Base-by-base conservation (phyloP, 2,888 invertebrate species). In the Pogonocherus hispidulus region DNA sequence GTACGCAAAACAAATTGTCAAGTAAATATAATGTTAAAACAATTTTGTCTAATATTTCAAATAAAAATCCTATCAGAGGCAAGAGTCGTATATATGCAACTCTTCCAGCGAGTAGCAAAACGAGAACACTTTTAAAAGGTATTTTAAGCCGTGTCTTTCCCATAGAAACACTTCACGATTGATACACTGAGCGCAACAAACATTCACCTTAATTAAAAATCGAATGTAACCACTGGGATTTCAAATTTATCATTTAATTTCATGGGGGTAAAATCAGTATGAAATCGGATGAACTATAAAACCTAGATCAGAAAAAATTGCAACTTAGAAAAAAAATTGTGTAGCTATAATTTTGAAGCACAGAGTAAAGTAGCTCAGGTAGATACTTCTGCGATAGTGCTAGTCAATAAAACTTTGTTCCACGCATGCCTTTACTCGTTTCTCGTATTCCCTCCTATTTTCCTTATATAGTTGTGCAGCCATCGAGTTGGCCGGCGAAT, bases 391-490 rank as follows among this genome's bases (percentile, higher is more conserved):
- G 66, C 66, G 55, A 66, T 46, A 35, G 70, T 72, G 81, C 91
- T 95, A 96, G 91, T 96, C 96, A 88, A 95, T 94, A 93, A 98
- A 99, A 88, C 97, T 98, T 89, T 98, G 98, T 90, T 99, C 99
- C 85, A 99, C 99, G 87, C 98, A 97, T 84, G 97, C 97, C 91
- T 97, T 97, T 84, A 99, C 99, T 90, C 97, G 92, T 89, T 99
- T 99, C 90, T 99, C 98, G 87, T 99, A 99, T 89, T 99, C 99
- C 84, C 99, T 91, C 83, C 98, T 92, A 87, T 99, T 99, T 88
- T 99, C 98, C 90, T 98, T 98, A 89, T 99, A 99, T 83, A 99
- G 91, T 89, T 99, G 98, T 79, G 99, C 99, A 84, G 99, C 99
- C 92, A 97, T 95, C 80, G 97, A 98, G 88, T 99, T 99, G 80